A percentile compares a stretch with the other conserved stretches of the same genome.
Conservation (phyloP, 2,797 vertebrate species). For the Sphenopsis melanotis region DNA sequence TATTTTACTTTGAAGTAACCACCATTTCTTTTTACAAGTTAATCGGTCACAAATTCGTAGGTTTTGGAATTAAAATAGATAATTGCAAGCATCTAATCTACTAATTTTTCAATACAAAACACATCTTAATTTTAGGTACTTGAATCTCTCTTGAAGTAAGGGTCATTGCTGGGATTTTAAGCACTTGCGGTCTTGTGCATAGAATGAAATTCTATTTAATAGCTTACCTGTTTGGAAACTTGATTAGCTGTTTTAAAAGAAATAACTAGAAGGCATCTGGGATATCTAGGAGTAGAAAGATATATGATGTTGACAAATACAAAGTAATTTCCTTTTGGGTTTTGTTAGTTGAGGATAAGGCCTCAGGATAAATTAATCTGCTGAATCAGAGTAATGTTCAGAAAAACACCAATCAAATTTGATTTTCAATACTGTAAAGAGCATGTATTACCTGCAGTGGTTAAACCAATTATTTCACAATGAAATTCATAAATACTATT, state of each 20-base stretch:
- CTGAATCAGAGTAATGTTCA: not conserved
- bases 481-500: not conserved
- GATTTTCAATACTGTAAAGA: not conserved
- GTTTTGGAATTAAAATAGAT: not conserved
- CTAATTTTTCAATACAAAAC: not conserved
- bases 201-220: not conserved
- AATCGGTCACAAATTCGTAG: not conserved
- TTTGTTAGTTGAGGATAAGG: not conserved
- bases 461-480: not conserved
- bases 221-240: not conserved
- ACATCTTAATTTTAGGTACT: not conserved
- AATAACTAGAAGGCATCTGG: not conserved
- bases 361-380: not conserved
- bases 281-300: not conserved
- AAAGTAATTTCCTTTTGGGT: not conserved
- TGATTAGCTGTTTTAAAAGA: not conserved
- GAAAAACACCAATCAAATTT: not conserved
- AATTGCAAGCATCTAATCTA: not conserved
- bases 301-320: not conserved
- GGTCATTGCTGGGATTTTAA: not conserved
- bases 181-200: not conserved
- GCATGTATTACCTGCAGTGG: not conserved
- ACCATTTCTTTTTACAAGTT: not conserved
- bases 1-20: not conserved
- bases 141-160: not conserved